Percentiles rank a stretch among this genome's conserved stretches.
Conservation (phyloP, 1,140 invertebrate genomes). For the Thaumatotibia leucotreta region DNA sequence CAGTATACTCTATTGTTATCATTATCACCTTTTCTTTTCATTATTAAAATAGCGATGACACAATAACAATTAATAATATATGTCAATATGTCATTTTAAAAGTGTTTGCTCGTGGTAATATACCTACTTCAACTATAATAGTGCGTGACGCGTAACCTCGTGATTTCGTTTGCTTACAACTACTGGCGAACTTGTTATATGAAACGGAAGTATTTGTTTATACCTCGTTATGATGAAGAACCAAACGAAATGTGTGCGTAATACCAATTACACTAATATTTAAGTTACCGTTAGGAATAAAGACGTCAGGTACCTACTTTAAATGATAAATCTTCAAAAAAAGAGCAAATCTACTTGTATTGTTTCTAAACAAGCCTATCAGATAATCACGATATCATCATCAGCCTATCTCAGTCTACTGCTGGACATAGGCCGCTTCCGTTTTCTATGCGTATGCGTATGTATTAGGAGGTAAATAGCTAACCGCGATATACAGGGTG, state of each 20-base stretch:
- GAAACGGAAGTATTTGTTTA: background rate
- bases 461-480: too few relatives aligned
- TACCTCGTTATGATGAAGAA: slow-evolving; percentile 3
- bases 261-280: background rate
- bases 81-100: background rate
- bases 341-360: too few relatives aligned
- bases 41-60: background rate
- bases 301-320: too few relatives aligned
- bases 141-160: background rate
- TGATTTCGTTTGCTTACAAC: slow-evolving; percentile 3
- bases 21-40: background rate
- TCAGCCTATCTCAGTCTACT: too few relatives aligned
- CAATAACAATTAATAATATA: slow-evolving; percentile 1
- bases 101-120: background rate
- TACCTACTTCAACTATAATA: background rate
- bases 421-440: too few relatives aligned
- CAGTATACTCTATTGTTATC: background rate
- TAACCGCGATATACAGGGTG: too few relatives aligned
- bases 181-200: background rate
- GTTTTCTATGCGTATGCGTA: too few relatives aligned
- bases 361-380: too few relatives aligned
- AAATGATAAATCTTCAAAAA: too few relatives aligned
- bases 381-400: too few relatives aligned
- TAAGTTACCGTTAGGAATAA: background rate
- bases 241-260: background rate